Percentiles rank a stretch among this genome's conserved stretches.
phyloP scores from a whole-genome alignment of 2,113 vertebrate genomes.

The Phalacrocorax brasilianus region DNA sequence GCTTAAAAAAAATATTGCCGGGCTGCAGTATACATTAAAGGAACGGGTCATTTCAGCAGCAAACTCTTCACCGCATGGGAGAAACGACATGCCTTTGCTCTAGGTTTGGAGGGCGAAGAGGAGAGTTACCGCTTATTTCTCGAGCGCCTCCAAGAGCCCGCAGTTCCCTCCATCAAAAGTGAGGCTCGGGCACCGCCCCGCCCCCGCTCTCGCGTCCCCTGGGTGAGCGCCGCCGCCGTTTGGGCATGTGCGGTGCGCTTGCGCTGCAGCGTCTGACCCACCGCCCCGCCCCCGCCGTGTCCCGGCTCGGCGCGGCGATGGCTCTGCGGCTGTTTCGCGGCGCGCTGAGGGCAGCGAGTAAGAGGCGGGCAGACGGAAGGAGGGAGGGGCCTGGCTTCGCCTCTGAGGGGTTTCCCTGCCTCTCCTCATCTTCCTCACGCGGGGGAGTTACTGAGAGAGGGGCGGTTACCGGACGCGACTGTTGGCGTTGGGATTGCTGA shows the following conservation, averaged over 20 bases:
- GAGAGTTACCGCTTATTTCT: neutral
- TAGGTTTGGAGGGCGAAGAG: neutral
- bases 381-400: neutral
- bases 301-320: neutral
- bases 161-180: neutral
- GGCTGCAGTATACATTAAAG: neutral
- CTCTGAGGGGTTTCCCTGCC: neutral
- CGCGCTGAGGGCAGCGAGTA: neutral
- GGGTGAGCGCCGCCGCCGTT: neutral
- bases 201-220: too few relatives aligned
- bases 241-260: neutral
- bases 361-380: neutral
- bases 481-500: neutral
- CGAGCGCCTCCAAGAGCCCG: too few relatives aligned
- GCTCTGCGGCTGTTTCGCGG: neutral
- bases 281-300: rapidly evolving
- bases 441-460: rapidly evolving
- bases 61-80: neutral
- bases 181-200: neutral
- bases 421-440: neutral
- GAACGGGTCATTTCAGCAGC: neutral
- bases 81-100: neutral
- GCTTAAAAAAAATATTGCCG: neutral
- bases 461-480: neutral
- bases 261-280: neutral